Evolutionary conservation across 2,797 vertebrate genomes (phyloP), one percentile per base, ranked within the genome.

Genomic region (Gallirallus australis): DNA sequence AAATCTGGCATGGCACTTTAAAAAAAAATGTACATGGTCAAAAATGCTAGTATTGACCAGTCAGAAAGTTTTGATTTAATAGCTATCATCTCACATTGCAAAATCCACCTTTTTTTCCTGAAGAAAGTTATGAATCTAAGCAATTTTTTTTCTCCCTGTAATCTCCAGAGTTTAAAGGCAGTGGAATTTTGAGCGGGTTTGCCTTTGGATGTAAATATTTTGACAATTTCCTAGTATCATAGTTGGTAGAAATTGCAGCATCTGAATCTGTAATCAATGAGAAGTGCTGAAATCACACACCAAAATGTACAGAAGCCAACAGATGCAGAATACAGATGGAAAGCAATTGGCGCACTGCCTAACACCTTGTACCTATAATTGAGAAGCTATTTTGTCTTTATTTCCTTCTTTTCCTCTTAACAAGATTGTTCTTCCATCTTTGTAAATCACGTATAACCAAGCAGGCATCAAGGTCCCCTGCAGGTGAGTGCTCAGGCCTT

Each of bases 381-480:
- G 79, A 83, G 76, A 81, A 94, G 82, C 84, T 93, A 80, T 77
- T 94, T 89, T 82, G 75, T 82, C 60, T 92, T 93, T 87, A 89
- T 93, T 94, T 92, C 84, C 53, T 87, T 92, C 60, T 65, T 93
- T 80, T 80, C 24, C 61, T 87, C 82, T 91, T 94, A 94, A 95
- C 63, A 48, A 94, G 90, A 85, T 90, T 70, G 81, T 37, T 93
- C 76, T 87, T 81, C 37, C 76, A 65, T 68, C 53, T 94, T 85
- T 78, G 33, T 85, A 91, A 96, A 91, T 91, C 82, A 81, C 2
- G 0, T 31, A 30, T 60, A 87, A 91, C 50, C 50, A 75, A 77
- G 72, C 4, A 7, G 35, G 18, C 64, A 54, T 12, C 17, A 54
- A 83, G 40, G 24, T 65, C 24, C 9, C 27, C 80, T 0, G 0